Conservation (phyloP, 2,888 invertebrate species). For the Patella ulyssiponensis region DNA sequence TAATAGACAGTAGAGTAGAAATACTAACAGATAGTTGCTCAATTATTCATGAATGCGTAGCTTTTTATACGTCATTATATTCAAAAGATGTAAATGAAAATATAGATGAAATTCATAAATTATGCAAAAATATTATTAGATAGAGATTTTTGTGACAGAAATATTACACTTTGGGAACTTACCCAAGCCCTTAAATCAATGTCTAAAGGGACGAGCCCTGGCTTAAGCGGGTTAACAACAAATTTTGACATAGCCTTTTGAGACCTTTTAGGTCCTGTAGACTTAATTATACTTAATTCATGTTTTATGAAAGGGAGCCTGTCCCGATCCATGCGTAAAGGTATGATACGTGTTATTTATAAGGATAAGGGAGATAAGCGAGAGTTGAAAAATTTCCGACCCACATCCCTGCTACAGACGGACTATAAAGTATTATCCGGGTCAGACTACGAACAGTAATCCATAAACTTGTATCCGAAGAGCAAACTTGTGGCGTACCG, state of each 20-base stretch:
- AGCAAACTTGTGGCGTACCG: constrained; percentile 45
- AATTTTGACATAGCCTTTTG: constrained; percentile 15
- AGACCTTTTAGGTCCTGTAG: constrained; percentile 10
- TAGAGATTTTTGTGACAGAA: constrained; percentile 4
- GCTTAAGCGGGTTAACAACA: constrained; percentile 8
- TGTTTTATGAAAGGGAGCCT: constrained; percentile 27
- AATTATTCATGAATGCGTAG: too few species aligned
- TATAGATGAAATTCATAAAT: too few species aligned
- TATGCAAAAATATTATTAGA: not conserved
- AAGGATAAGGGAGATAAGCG: constrained; percentile 36
- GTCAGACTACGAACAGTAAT: constrained; percentile 37
- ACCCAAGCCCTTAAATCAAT: constrained; percentile 26
- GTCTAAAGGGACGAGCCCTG: constrained; percentile 30
- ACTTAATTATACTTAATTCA: constrained; percentile 26
- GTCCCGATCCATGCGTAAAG: constrained; percentile 25
- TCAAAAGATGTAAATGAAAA: too few species aligned
- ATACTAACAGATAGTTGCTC: too few species aligned
- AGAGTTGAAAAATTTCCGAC: constrained; percentile 43
- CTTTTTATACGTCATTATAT: too few species aligned
- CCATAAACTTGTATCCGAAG: constrained; percentile 30
- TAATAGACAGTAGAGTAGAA: not conserved
- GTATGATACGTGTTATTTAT: constrained; percentile 36
- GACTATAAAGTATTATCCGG: constrained; percentile 43
- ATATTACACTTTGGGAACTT: constrained; percentile 16
- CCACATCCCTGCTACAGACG: constrained; percentile 43